phyloP scores from a whole-genome alignment of 1,140 invertebrate genomes.

The Drosophila punjabiensis region DNA sequence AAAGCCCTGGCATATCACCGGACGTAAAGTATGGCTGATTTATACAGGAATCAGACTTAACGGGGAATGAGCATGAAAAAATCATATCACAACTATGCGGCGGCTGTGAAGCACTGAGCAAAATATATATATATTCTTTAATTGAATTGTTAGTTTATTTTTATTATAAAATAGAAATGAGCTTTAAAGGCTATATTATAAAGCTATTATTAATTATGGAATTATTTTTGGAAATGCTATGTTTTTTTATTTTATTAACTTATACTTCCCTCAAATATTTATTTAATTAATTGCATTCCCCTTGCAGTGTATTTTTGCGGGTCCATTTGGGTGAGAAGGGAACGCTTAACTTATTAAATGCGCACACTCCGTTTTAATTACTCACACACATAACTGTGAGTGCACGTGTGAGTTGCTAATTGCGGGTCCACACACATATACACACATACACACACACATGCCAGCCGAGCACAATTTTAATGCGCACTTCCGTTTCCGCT shows the following conservation, averaged over 20 bases:
- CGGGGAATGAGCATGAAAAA: conserved; percentile 8
- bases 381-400: conserved; percentile 60
- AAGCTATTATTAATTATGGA: background rate
- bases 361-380: conserved; percentile 80
- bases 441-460: conserved; percentile 19
- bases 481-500: conserved; percentile 82
- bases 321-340: conserved; percentile 10
- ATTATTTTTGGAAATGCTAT: background rate
- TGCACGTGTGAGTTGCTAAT: conserved; percentile 70
- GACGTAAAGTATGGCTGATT: conserved; percentile 39
- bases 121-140: background rate
- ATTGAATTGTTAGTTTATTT: background rate
- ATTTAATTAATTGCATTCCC: background rate
- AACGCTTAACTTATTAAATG: conserved; percentile 80
- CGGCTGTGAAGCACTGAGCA: background rate
- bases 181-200: background rate
- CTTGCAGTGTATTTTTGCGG: conserved; percentile 1
- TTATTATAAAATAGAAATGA: too few species aligned
- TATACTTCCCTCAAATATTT: background rate
- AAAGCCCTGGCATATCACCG: conserved; percentile 12
- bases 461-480: conserved; percentile 73
- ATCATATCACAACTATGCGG: conserved; percentile 11
- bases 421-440: conserved; percentile 56
- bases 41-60: conserved; percentile 19
- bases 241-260: background rate